Evolutionary conservation across 2,797 vertebrate species (phyloP).

Genomic region (Babyrousa celebensis): DNA sequence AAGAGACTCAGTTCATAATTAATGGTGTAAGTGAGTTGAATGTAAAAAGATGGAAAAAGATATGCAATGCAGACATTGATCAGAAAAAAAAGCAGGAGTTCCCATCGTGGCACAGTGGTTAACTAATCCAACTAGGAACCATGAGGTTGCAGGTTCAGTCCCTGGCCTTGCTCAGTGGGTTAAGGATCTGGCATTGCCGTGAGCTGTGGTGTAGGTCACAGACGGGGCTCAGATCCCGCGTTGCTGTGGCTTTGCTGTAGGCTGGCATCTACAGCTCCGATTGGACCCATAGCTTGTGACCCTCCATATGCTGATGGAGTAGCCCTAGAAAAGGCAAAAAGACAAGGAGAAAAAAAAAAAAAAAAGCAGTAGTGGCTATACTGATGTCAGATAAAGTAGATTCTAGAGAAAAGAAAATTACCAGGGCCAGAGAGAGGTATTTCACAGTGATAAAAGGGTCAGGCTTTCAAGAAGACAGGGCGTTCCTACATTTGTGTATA

Average conservation of each 20-base stretch:
- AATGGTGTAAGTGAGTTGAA: neutral
- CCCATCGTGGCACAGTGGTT: no score
- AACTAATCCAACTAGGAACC: no score
- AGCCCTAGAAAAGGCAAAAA: no score
- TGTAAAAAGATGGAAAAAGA: neutral
- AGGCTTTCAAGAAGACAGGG: neutral
- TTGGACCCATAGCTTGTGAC: no score
- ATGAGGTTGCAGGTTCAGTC: no score
- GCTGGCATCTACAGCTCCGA: no score
- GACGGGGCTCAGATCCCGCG: no score
- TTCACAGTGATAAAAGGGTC: neutral
- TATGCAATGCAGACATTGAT: neutral
- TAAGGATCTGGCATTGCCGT: no score
- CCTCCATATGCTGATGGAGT: no score
- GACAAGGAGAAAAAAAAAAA: neutral
- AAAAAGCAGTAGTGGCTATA: neutral
- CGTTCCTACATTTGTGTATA: neutral
- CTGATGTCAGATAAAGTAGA: neutral
- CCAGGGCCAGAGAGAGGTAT: neutral
- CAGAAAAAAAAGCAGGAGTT: neutral
- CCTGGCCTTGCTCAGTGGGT: no score
- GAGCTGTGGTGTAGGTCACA: no score
- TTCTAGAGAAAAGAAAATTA: neutral
- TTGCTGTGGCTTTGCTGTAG: no score
- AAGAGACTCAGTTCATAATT: slow-evolving; percentile 4